Conservation (phyloP, 2,888 invertebrate species). For the Pristionchus japonicus region DNA sequence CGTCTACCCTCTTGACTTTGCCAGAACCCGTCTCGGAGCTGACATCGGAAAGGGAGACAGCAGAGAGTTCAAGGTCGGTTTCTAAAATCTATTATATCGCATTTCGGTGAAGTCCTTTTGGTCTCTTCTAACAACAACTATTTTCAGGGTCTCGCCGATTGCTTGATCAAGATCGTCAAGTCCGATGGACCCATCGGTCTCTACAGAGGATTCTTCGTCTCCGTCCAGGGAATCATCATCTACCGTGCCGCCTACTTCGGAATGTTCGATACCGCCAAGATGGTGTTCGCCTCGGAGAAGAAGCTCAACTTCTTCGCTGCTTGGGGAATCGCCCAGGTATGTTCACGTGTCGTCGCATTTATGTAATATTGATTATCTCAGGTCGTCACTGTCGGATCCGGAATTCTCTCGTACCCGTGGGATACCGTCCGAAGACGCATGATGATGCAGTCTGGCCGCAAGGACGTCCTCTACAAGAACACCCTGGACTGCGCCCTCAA, state of each 20-base stretch:
- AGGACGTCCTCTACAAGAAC: constrained; percentile 90
- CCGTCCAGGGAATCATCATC: constrained; percentile 89
- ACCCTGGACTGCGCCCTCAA: constrained; percentile 92
- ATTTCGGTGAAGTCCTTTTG: background rate
- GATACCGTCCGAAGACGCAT: constrained; percentile 95
- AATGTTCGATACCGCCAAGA: constrained; percentile 94
- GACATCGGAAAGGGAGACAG: constrained; percentile 88
- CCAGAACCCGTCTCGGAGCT: constrained; percentile 88
- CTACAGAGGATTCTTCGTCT: constrained; percentile 92
- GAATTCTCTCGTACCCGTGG: constrained; percentile 95
- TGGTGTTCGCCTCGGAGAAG: constrained; percentile 87
- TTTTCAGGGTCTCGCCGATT: constrained; percentile 86
- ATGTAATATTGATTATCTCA: too few species aligned
- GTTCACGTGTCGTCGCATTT: too few species aligned
- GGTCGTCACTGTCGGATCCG: constrained; percentile 87
- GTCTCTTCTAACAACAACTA: too few species aligned
- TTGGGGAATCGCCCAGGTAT: constrained; percentile 83
- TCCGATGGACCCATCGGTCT: constrained; percentile 88
- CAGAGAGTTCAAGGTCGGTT: constrained; percentile 87
- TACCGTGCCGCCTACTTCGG: constrained; percentile 96
- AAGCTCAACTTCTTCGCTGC: constrained; percentile 91
- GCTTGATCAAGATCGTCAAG: constrained; percentile 85
- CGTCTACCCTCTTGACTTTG: constrained; percentile 95
- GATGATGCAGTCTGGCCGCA: constrained; percentile 98
- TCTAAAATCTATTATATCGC: too few species aligned